Evolutionary conservation across 2,113 vertebrate species (phyloP).

Genomic region (Garra rufa): DNA sequence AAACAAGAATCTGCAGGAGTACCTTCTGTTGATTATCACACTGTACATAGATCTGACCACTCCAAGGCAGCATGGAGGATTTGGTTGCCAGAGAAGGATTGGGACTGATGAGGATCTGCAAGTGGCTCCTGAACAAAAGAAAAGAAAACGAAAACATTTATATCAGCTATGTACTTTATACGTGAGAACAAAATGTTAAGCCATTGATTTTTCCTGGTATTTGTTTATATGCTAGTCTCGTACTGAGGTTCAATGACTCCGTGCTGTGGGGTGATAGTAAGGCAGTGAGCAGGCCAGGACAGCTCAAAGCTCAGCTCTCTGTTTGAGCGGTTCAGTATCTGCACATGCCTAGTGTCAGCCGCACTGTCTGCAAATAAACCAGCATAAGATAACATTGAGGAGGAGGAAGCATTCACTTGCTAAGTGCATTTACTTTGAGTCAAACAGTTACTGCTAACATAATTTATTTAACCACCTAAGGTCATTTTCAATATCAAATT

Average conservation of each 20-base stretch:
- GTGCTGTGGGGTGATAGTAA: conserved; percentile 92
- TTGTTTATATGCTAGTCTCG: conserved; percentile 56
- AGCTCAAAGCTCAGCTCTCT: conserved; percentile 86
- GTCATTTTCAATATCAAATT: conserved; percentile 36
- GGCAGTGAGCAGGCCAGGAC: conserved; percentile 94
- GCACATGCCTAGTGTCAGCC: conserved; percentile 76
- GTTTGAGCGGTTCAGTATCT: conserved; percentile 81
- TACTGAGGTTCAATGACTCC: conserved; percentile 87
- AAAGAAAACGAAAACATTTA: neutral
- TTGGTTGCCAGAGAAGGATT: conserved; percentile 86
- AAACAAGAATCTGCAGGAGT: conserved; percentile 30
- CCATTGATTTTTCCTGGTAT: neutral
- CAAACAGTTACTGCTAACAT: neutral
- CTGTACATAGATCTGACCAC: conserved; percentile 86
- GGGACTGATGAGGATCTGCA: conserved; percentile 90
- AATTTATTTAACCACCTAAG: neutral
- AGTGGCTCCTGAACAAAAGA: conserved; percentile 76
- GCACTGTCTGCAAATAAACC: conserved; percentile 74
- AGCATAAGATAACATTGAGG: neutral
- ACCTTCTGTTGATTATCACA: conserved; percentile 90
- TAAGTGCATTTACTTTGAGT: neutral
- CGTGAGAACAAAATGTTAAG: neutral
- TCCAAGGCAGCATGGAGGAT: conserved; percentile 86
- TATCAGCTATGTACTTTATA: neutral
- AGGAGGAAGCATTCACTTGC: neutral